A percentile compares a stretch with the other conserved stretches of the same genome.
phyloP scores from a whole-genome alignment of 2,797 vertebrate genomes.

The Jordanella pulchra region DNA sequence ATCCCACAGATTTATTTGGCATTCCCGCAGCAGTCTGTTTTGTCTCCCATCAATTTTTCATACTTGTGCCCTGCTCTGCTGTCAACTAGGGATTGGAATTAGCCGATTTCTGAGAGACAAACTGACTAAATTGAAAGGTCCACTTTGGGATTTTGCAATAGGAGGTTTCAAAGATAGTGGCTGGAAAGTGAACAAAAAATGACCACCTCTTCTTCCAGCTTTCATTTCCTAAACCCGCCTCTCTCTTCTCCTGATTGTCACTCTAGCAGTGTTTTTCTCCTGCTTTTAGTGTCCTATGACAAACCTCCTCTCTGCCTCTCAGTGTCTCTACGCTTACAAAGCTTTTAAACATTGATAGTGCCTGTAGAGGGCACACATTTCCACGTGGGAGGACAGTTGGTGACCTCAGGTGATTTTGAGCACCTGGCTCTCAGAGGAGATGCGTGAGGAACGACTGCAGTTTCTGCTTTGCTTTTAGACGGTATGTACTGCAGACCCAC shows the following conservation, averaged over 20 bases:
- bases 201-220: constrained; percentile 34
- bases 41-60: constrained; percentile 62
- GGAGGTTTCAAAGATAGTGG: constrained; percentile 15
- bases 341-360: constrained; percentile 73
- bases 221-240: constrained; percentile 11
- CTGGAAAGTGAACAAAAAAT: constrained; percentile 31
- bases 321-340: constrained; percentile 44
- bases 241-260: constrained; percentile 21
- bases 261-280: constrained; percentile 39
- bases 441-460: constrained; percentile 11
- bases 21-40: constrained; percentile 52
- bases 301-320: constrained; percentile 33
- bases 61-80: constrained; percentile 36
- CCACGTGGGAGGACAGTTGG: constrained; percentile 48
- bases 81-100: constrained; percentile 39
- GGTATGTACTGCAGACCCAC: constrained; percentile 52
- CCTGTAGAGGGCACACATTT: constrained; percentile 54
- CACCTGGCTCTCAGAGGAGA: constrained; percentile 69
- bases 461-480: constrained; percentile 62
- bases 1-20: constrained; percentile 54
- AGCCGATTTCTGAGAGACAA: constrained; percentile 46
- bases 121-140: constrained; percentile 58
- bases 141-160: constrained; percentile 44
- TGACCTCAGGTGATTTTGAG: constrained; percentile 72
- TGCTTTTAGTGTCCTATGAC: constrained; percentile 55